Evolutionary conservation across 2,113 vertebrate genomes (phyloP).

Genomic region (Electrona antarctica): DNA sequence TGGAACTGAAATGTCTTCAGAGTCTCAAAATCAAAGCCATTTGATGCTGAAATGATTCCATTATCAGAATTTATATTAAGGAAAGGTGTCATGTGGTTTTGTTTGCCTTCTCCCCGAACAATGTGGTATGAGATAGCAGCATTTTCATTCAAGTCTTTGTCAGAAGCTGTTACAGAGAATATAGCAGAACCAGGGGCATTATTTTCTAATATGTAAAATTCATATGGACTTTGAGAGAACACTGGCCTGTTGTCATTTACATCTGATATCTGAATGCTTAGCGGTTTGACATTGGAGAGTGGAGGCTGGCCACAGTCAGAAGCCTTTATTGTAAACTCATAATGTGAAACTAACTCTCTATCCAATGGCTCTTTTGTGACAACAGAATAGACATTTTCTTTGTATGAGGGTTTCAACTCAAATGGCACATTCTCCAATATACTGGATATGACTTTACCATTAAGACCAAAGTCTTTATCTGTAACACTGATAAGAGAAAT

Average conservation of each 20-base stretch:
- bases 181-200: constrained; percentile 48
- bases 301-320: constrained; percentile 66
- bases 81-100: constrained; percentile 41
- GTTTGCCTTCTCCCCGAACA: constrained; percentile 2
- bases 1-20: constrained; percentile 43
- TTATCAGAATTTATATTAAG: constrained; percentile 59
- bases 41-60: constrained; percentile 44
- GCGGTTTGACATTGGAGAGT: constrained; percentile 43
- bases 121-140: constrained; percentile 57
- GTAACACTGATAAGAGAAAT: constrained; percentile 68
- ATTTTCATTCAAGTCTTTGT: constrained; percentile 63
- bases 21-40: constrained; percentile 60
- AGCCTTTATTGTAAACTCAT: constrained; percentile 69
- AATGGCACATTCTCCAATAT: constrained; percentile 60
- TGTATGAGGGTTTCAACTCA: constrained; percentile 69
- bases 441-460: constrained; percentile 70
- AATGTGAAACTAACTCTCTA: constrained; percentile 56
- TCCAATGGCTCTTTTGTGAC: constrained; percentile 66
- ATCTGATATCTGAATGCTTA: constrained; percentile 65
- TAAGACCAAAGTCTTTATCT: constrained; percentile 65
- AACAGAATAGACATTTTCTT: constrained; percentile 74
- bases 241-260: constrained; percentile 65
- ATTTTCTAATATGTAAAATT: constrained; percentile 66
- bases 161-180: constrained; percentile 58
- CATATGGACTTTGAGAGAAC: constrained; percentile 51